These are phyloP conservation scores for Drosophila nigricruria DNA, from an alignment of 2,888 invertebrate genomes.

Conservation along the genomic window DNA sequence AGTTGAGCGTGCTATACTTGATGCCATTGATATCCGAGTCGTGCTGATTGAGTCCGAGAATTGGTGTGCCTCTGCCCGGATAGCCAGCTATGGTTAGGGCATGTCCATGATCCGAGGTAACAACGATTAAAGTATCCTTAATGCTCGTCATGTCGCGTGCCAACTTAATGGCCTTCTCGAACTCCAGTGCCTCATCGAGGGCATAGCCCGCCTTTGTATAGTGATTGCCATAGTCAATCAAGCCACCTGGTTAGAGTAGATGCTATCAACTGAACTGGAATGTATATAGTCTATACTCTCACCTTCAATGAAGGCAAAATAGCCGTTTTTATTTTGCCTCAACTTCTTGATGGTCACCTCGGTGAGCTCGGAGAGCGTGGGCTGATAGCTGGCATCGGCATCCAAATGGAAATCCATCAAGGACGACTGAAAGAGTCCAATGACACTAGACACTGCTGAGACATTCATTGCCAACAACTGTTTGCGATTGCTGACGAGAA, in stretches of 20 bases:
- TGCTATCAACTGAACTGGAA: background rate
- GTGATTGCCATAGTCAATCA: slow-evolving; percentile 92
- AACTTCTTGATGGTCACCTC: slow-evolving; percentile 88
- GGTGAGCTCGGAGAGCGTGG: slow-evolving; percentile 89
- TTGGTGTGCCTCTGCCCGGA: slow-evolving; percentile 87
- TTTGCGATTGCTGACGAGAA: slow-evolving; percentile 87
- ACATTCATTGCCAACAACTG: slow-evolving; percentile 86
- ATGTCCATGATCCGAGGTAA: slow-evolving; percentile 92
- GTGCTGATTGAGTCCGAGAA: slow-evolving; percentile 85
- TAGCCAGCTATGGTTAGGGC: slow-evolving; percentile 92
- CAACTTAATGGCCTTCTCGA: slow-evolving; percentile 89
- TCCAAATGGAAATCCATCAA: slow-evolving; percentile 87
- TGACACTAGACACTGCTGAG: slow-evolving; percentile 85
- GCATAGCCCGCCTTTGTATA: slow-evolving; percentile 88
- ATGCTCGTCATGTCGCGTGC: slow-evolving; percentile 87
- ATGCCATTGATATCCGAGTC: slow-evolving; percentile 67
- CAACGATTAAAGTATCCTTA: slow-evolving; percentile 93
- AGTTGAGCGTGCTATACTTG: slow-evolving; percentile 89
- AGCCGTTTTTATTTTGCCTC: slow-evolving; percentile 87
- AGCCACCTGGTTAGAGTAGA: slow-evolving; percentile 86
- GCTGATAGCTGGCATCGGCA: slow-evolving; percentile 85
- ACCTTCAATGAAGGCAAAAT: slow-evolving; percentile 87
- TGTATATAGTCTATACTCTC: background rate
- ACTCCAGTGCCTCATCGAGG: slow-evolving; percentile 91
- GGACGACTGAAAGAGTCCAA: slow-evolving; percentile 86